Evolutionary conservation across 23 tunicate species (phyloP).

Genomic region (Styela plicata): DNA sequence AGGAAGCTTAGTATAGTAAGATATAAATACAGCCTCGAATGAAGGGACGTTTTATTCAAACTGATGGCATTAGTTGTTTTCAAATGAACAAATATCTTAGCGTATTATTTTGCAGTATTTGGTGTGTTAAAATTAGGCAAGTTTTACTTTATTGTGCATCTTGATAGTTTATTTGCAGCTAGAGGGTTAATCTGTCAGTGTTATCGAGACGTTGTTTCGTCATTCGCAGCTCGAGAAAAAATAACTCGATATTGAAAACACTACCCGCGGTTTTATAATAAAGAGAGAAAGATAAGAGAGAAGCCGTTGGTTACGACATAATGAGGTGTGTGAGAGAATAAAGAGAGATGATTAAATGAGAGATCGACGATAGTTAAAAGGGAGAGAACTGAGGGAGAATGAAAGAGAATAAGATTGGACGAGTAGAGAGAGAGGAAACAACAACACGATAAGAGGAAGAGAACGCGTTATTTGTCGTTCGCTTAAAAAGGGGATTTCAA

Average conservation of each 20-base stretch:
- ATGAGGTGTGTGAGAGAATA: not conserved
- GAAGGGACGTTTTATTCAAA: no score
- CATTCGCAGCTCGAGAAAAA: slow-evolving; percentile 20
- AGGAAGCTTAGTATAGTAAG: no score
- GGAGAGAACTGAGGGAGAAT: not conserved
- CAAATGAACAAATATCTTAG: no score
- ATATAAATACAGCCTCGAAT: no score
- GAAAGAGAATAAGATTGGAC: slow-evolving; percentile 1
- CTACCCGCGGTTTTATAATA: slow-evolving; percentile 5
- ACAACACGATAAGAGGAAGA: not conserved
- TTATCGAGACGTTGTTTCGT: slow-evolving; percentile 17
- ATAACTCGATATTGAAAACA: slow-evolving; percentile 10
- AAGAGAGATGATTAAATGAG: not conserved
- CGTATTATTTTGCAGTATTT: no score
- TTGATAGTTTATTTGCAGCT: not conserved
- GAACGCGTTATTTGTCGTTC: slow-evolving; percentile 11
- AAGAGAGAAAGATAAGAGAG: slow-evolving; percentile 6
- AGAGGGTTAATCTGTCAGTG: not conserved
- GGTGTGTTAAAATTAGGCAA: no score
- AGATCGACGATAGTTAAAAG: not conserved
- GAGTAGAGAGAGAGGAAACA: slow-evolving; percentile 2
- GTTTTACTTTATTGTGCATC: no score
- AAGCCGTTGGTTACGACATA: slow-evolving; percentile 9
- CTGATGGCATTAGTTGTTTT: no score
- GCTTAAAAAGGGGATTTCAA: not conserved